Evolutionary conservation across 2,888 invertebrate species (phyloP).

Genomic region (Parnassius orleans): DNA sequence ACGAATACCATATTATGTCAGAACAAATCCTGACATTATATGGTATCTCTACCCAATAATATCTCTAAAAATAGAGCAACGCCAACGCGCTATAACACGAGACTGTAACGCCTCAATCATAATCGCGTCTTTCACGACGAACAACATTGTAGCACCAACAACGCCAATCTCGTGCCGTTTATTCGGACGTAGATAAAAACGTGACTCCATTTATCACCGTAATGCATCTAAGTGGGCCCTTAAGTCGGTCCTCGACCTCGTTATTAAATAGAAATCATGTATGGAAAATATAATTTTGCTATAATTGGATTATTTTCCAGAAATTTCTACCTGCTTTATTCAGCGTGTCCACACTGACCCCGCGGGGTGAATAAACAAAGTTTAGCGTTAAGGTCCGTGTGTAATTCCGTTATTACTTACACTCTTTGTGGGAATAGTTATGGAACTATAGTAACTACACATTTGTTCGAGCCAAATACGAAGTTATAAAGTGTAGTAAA

Average conservation of each 20-base stretch:
- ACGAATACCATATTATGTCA: too few species aligned
- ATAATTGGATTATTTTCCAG: neutral
- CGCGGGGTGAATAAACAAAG: neutral
- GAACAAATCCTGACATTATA: too few species aligned
- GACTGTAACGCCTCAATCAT: neutral
- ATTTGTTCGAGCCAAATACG: too few species aligned
- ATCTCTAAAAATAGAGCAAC: neutral
- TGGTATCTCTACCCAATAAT: too few species aligned
- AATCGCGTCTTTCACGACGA: neutral
- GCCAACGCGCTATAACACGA: neutral
- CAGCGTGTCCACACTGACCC: neutral
- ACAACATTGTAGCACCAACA: neutral
- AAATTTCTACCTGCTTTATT: neutral
- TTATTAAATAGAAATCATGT: conserved; percentile 36
- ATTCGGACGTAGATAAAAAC: neutral
- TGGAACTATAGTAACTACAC: too few species aligned
- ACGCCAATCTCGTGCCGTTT: neutral
- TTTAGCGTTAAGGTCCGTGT: neutral
- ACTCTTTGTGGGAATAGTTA: neutral
- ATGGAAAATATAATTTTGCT: conserved; percentile 43
- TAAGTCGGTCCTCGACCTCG: neutral
- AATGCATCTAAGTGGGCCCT: neutral
- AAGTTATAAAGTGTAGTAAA: too few species aligned
- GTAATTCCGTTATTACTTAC: neutral
- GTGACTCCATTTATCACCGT: neutral